Base-by-base conservation (phyloP, 2,113 vertebrate genomes). In the Chroicocephalus ridibundus region DNA sequence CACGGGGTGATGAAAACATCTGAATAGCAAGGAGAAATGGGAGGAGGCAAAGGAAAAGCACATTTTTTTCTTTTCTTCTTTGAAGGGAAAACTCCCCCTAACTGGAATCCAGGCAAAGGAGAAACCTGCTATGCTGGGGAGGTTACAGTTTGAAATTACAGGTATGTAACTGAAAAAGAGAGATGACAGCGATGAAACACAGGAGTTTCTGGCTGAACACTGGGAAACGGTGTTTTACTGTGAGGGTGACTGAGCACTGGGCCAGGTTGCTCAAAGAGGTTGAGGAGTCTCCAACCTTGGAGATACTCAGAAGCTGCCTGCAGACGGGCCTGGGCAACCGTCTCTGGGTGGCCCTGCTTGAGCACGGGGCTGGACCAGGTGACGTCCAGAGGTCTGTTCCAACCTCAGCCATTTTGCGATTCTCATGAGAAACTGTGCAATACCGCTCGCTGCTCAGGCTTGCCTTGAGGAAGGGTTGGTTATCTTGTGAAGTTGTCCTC, bases 141-240 rank as follows among this genome's bases (percentile, higher is more conserved):
- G 97, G 47, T 95, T 98, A 68, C 97, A 98, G 96, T 98, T 99
- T 96, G 98, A 98, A 85, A 97, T 99, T 36, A 97, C 88, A 97
- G 98, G 98, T 99, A 96, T 3, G 75, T 16, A 18, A 47, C 0
- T 47, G 61, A 14, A 31, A 34, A 55, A 55, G 54, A 17, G 34
- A 14, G 29, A 24, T 7, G 24, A 55, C 19, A 77, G 47, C 25
- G 12, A 10, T 13, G 44, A n/a, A 57, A 47, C n/a, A n/a, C 34
- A 9, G 31, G 26, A 27, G 42, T 15, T 42, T 29, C n/a, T 47
- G 19, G 31, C 16, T 8, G n/a, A 65, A 42, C 20, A 10, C 1
- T 22, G 19, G 49, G 18, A 13, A 34, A 38, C 6, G 16, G 13
- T 1, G 27, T 38, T 47, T 54, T 40, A 38, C 27, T 6, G 22